Percentiles rank a stretch among this genome's conserved stretches.
Conservation (phyloP, 1,140 invertebrate genomes). For the Zaprionus ornatus region DNA sequence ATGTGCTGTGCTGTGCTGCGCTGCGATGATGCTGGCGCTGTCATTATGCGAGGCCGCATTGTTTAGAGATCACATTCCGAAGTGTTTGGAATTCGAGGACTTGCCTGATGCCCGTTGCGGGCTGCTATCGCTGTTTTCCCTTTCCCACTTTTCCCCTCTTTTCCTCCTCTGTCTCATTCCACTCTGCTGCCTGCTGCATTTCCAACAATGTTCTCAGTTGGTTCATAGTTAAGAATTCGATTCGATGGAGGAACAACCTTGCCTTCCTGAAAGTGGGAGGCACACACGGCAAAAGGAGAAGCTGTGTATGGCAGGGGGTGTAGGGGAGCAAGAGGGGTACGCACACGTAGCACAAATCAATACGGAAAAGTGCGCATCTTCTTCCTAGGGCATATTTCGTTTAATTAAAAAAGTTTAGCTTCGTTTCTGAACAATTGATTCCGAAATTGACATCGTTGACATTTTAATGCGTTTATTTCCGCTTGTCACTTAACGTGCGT, state of each 20-base stretch:
- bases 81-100: constrained; percentile 74
- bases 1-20: neutral
- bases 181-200: constrained; percentile 27
- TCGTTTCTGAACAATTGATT: constrained; percentile 65
- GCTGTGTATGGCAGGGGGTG: neutral
- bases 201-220: constrained; percentile 27
- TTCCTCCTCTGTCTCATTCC: constrained; percentile 1
- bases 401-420: constrained; percentile 76
- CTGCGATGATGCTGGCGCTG: constrained; percentile 39
- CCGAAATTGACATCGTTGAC: constrained; percentile 60
- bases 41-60: constrained; percentile 70
- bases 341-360: constrained; percentile 66
- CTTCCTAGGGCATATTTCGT: constrained; percentile 52
- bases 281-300: neutral
- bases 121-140: constrained; percentile 22
- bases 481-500: constrained; percentile 51
- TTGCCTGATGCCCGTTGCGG: constrained; percentile 14
- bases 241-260: constrained; percentile 12
- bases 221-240: constrained; percentile 28
- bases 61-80: constrained; percentile 75
- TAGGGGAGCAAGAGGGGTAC: neutral
- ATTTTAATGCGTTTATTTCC: constrained; percentile 68
- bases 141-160: neutral
- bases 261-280: neutral
- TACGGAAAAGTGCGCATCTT: constrained; percentile 51